Conservation (phyloP, 2,888 invertebrate species). For the Conomelus anceps region DNA sequence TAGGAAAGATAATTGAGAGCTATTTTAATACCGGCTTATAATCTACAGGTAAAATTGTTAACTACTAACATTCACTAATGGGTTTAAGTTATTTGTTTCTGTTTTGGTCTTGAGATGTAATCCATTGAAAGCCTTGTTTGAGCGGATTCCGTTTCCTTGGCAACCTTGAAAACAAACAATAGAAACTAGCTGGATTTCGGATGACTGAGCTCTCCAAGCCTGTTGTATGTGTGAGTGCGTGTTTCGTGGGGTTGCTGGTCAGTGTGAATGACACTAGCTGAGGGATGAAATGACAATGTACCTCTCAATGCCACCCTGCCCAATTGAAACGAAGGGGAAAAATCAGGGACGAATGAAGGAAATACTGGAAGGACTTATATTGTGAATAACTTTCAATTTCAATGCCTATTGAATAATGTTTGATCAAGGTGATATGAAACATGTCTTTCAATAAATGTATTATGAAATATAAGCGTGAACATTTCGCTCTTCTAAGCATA, state of each 20-base stretch:
- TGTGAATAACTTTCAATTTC: too few relatives aligned
- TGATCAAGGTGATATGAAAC: too few relatives aligned
- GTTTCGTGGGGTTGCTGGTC: neutral
- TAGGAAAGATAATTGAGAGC: too few relatives aligned
- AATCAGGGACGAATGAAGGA: neutral
- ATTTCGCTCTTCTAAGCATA: too few relatives aligned
- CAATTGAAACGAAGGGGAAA: neutral
- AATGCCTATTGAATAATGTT: too few relatives aligned
- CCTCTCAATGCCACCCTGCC: too few relatives aligned
- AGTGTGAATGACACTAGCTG: neutral
- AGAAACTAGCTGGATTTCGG: neutral
- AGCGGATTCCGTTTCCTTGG: neutral
- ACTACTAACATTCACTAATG: too few relatives aligned
- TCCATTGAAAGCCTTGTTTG: neutral
- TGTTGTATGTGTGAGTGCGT: neutral
- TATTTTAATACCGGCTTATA: too few relatives aligned
- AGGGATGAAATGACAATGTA: neutral
- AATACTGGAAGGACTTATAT: neutral
- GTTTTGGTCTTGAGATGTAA: neutral
- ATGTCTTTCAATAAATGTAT: too few relatives aligned
- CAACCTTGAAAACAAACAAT: neutral
- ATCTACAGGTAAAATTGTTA: too few relatives aligned
- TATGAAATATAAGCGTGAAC: too few relatives aligned
- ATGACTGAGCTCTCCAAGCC: neutral
- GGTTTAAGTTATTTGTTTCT: neutral